A percentile compares a stretch with the other conserved stretches of the same genome.
phyloP scores from a whole-genome alignment of 2,797 vertebrate genomes.

The Capromys pilorides region DNA sequence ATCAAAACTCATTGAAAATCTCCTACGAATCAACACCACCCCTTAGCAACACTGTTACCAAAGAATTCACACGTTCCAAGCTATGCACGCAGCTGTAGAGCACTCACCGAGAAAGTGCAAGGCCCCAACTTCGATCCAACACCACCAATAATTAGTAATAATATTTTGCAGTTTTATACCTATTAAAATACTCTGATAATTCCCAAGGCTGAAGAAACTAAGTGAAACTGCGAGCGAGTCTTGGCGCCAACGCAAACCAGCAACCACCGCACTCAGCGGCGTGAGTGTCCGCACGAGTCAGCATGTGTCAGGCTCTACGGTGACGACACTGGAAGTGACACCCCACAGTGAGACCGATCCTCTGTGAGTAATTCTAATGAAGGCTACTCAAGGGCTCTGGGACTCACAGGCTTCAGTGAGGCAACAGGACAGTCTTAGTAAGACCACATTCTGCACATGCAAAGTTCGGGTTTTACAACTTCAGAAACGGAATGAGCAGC shows the following conservation, averaged over 20 bases:
- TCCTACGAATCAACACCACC: not conserved
- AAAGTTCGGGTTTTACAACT: not conserved
- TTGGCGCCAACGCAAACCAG: not conserved
- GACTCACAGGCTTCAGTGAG: not conserved
- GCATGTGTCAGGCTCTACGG: not conserved
- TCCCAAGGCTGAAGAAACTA: not conserved
- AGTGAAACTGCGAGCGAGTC: not conserved
- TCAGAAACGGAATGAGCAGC: not conserved
- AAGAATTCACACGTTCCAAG: not conserved
- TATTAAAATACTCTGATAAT: not conserved
- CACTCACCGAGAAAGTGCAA: not conserved
- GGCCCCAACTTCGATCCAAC: not conserved
- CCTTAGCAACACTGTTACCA: slow-evolving; percentile 12
- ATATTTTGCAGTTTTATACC: not conserved
- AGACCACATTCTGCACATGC: not conserved
- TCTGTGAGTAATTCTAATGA: not conserved
- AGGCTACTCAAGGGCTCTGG: not conserved
- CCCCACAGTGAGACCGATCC: not conserved
- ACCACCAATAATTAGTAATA: not conserved
- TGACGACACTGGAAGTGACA: not conserved
- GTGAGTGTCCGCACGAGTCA: not conserved
- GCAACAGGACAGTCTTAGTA: not conserved
- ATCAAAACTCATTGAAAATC: not conserved
- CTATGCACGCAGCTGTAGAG: not conserved
- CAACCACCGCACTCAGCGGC: not conserved